These are phyloP conservation scores for Thomomys bottae DNA, from an alignment of 2,113 vertebrate species.

Conservation along the genomic window DNA sequence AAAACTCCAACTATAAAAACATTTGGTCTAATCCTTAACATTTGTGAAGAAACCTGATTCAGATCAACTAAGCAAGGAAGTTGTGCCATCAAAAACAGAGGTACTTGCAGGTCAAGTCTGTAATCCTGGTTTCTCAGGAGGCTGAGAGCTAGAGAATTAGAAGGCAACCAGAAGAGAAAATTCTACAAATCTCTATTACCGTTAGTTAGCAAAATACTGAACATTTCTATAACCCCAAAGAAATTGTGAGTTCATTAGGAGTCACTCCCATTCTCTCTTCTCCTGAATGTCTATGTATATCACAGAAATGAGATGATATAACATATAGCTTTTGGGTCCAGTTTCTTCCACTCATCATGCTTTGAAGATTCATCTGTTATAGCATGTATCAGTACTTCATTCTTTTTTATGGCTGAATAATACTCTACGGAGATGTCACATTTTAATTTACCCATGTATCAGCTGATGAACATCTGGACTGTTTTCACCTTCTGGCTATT, in stretches of 20 bases:
- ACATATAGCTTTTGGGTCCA: background rate
- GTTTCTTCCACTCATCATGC: background rate
- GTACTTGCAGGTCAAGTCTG: no score
- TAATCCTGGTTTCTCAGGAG: no score
- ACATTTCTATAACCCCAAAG: no score
- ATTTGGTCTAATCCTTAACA: background rate
- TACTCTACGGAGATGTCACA: background rate
- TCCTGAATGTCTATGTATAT: background rate
- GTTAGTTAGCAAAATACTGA: no score
- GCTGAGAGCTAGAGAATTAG: no score
- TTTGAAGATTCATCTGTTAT: background rate
- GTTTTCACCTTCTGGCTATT: background rate
- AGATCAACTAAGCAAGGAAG: constrained; percentile 48
- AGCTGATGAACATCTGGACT: background rate
- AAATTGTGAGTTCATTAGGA: no score
- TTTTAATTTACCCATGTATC: background rate
- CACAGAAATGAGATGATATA: background rate
- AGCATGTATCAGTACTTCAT: background rate
- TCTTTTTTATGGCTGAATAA: constrained; percentile 9
- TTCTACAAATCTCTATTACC: no score
- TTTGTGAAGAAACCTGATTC: background rate
- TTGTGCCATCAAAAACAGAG: background rate
- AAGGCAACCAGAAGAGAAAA: no score
- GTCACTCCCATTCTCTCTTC: background rate
- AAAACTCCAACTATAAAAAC: constrained; percentile 36